Percentiles rank a stretch among this genome's conserved stretches.
These are phyloP conservation scores for Sylvicola cinctus DNA, from an alignment of 2,888 invertebrate genomes.

Conservation along the genomic window DNA sequence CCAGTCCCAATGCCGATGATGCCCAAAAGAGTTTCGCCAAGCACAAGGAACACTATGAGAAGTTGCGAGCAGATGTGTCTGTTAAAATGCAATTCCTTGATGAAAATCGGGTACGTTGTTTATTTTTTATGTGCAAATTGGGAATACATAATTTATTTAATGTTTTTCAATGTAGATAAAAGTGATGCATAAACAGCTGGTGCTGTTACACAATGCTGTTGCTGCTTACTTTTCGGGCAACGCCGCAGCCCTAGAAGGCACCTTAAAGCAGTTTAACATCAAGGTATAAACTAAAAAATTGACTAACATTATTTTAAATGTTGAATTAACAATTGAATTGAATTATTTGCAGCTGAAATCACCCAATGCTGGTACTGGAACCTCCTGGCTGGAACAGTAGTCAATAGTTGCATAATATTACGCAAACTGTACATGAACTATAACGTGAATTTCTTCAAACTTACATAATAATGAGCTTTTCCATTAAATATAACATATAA, in stretches of 20 bases:
- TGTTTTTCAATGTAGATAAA: slow-evolving; percentile 53
- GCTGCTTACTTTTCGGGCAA: slow-evolving; percentile 96
- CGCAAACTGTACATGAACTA: too few relatives aligned
- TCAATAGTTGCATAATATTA: too few relatives aligned
- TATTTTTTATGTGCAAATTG: neutral
- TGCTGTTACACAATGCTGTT: slow-evolving; percentile 89
- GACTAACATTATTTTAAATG: too few relatives aligned
- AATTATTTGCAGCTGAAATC: too few relatives aligned
- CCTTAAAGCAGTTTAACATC: slow-evolving; percentile 87
- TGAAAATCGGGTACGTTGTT: slow-evolving; percentile 68
- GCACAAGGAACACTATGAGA: slow-evolving; percentile 81
- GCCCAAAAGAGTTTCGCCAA: slow-evolving; percentile 62
- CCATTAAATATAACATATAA: slow-evolving; percentile 6
- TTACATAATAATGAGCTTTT: too few relatives aligned
- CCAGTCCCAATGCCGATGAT: slow-evolving; percentile 47
- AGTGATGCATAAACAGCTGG: slow-evolving; percentile 94
- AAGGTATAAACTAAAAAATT: slow-evolving; percentile 36
- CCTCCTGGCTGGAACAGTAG: too few relatives aligned
- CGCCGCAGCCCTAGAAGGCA: slow-evolving; percentile 78
- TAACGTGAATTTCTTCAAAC: too few relatives aligned
- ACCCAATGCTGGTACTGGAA: too few relatives aligned
- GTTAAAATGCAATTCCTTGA: slow-evolving; percentile 92
- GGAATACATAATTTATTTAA: neutral
- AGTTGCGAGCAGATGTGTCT: slow-evolving; percentile 77
- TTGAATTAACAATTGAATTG: too few relatives aligned